Evolutionary conservation across 1,140 invertebrate genomes (phyloP), one percentile per base, ranked within the genome.

Genomic region (Drosophila kohkoa): DNA sequence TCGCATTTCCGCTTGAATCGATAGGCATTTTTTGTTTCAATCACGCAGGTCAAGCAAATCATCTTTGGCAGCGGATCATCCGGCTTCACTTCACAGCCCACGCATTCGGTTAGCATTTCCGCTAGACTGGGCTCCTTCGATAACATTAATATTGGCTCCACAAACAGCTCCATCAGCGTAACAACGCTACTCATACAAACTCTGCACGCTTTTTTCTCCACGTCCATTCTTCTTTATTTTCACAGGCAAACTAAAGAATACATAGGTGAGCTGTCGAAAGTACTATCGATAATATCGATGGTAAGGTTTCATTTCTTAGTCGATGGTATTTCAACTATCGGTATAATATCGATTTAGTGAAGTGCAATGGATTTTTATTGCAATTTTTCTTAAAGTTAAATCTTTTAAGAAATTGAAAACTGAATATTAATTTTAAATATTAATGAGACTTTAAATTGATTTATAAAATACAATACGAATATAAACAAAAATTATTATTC

Each of bases 11-110:
- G 6, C 45, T 68, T 68, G 3, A 68, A 49, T 20, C 38, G 35
- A 32, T 28, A 68, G 1, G 65, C 54, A 13, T 49, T 68, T 49
- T 68, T 28, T 0, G 65, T 25, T 3, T 35, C 65, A 3, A 48
- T n/a, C 0, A 41, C 43, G 16, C 65, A 68, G 3, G 54, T 15
- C 3, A 58, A 8, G 6, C 65, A 68, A 30, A 68, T 68, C 65
- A 49, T 30, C 10, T 68, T 68, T 7, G 65, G 55, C 45, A 68
- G 8, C 5, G 43, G 45, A 41, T 68, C 65, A 38, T 59, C 65
- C 28, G n/a, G 30, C 0, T 30, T 13, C 4, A 68, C 16, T n/a
- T 51, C 43, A 6, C 54, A 68, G 1, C 5, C 32, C 2, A 30
- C 46, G 45, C 55, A 68, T n/a, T 58, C 55, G 6, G 28, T 59